Evolutionary conservation across 2,888 invertebrate genomes (phyloP).

Genomic region (Oscheius sp.): DNA sequence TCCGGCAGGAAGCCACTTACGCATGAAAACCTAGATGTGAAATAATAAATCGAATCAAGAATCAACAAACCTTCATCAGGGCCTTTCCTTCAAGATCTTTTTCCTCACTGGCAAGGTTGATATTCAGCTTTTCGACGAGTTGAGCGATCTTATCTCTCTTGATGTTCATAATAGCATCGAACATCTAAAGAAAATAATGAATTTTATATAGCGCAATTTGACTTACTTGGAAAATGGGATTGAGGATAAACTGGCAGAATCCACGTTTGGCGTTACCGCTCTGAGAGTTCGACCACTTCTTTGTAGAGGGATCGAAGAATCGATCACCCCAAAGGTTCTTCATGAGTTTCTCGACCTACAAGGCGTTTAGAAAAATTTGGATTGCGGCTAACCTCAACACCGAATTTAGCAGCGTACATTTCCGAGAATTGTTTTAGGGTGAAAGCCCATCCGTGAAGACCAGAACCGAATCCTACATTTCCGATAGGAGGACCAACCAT

Average conservation of each 20-base stretch:
- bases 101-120: constrained; percentile 92
- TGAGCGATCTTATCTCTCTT: constrained; percentile 91
- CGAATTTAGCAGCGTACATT: constrained; percentile 99
- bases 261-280: constrained; percentile 89
- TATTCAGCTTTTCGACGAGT: constrained; percentile 89
- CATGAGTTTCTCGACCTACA: constrained; percentile 92
- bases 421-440: constrained; percentile 99
- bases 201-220: no score
- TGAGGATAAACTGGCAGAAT: constrained; percentile 98
- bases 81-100: constrained; percentile 95
- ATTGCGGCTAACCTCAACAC: constrained; percentile 79
- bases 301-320: constrained; percentile 95
- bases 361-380: constrained; percentile 5
- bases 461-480: constrained; percentile 98
- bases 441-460: constrained; percentile 99
- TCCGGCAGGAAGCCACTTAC: constrained; percentile 98
- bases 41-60: neutral
- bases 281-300: constrained; percentile 87
- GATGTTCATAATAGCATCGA: constrained; percentile 89
- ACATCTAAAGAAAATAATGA: constrained; percentile 75
- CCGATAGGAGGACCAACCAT: constrained; percentile 97
- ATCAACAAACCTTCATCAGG: constrained; percentile 84
- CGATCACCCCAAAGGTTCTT: constrained; percentile 95
- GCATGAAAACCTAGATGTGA: constrained; percentile 86
- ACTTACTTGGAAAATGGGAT: constrained; percentile 90